phyloP scores from a whole-genome alignment of 1,140 invertebrate genomes.

The Orussus abietinus region DNA sequence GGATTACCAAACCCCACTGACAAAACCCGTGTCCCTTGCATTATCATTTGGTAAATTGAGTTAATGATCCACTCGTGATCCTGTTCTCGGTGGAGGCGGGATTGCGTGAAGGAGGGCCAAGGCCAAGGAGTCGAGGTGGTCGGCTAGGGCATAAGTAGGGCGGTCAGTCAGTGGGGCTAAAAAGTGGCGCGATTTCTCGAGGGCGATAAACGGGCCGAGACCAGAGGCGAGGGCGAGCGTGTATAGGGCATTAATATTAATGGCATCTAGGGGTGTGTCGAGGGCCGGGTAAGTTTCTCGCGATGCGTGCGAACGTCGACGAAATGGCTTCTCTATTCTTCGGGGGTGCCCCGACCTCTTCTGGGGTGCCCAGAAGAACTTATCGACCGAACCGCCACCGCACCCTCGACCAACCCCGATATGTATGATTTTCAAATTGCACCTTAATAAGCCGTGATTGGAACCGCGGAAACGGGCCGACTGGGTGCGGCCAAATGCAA shows the following conservation, averaged over 20 bases:
- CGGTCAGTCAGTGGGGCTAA: slow-evolving; percentile 30
- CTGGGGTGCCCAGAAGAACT: no score
- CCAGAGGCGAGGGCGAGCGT: no score
- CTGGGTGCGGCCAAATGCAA: slow-evolving; percentile 34
- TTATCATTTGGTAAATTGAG: no score
- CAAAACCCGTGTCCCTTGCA: no score
- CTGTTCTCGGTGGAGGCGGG: slow-evolving; percentile 29
- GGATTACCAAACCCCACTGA: no score
- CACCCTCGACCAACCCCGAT: slow-evolving; percentile 33
- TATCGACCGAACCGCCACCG: slow-evolving; percentile 34
- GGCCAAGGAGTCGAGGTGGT: slow-evolving; percentile 40
- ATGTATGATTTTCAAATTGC: slow-evolving; percentile 48
- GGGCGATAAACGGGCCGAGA: no score
- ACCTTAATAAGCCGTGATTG: slow-evolving; percentile 44
- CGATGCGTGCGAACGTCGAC: no score
- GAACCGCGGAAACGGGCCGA: slow-evolving; percentile 18
- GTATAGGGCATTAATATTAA: no score
- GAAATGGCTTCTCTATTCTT: no score
- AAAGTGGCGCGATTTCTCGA: slow-evolving; percentile 25
- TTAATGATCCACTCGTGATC: slow-evolving; percentile 39
- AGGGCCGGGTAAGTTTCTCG: no score
- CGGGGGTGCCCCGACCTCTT: no score
- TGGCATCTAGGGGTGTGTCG: no score
- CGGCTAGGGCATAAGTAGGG: slow-evolving; percentile 32
- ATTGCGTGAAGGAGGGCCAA: slow-evolving; percentile 52